phyloP scores from a whole-genome alignment of 2,888 invertebrate species.

The Bugula neritina region DNA sequence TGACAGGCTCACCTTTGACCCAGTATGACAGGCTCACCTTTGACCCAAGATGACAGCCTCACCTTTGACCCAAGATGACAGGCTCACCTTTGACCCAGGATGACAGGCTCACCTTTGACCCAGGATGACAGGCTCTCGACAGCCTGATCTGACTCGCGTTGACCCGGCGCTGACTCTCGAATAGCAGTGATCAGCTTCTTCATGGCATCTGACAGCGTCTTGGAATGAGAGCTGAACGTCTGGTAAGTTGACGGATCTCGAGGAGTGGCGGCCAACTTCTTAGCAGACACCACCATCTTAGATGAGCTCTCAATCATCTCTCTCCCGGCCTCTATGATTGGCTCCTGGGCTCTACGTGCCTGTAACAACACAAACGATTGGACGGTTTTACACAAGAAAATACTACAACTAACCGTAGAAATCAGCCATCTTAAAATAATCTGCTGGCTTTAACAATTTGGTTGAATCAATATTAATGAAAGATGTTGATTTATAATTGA shows the following conservation, averaged over 20 bases:
- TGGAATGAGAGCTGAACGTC: conserved; percentile 83
- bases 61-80: too few species aligned
- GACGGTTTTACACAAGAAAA: too few species aligned
- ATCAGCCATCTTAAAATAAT: too few species aligned
- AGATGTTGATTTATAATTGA: too few species aligned
- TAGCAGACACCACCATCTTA: conserved; percentile 83
- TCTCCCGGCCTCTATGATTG: conserved; percentile 75
- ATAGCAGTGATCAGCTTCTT: conserved; percentile 87
- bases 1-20: too few species aligned
- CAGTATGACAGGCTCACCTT: too few species aligned
- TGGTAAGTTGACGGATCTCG: conserved; percentile 92
- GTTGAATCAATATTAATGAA: too few species aligned
- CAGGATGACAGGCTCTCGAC: conserved; percentile 60
- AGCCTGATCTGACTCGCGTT: conserved; percentile 82
- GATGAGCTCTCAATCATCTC: conserved; percentile 77
- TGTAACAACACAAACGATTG: conserved; percentile 34
- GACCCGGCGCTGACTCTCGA: conserved; percentile 90
- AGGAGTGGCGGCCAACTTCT: conserved; percentile 78
- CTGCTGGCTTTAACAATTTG: too few species aligned
- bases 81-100: too few species aligned
- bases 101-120: not conserved
- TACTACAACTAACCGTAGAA: too few species aligned
- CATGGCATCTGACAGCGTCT: conserved; percentile 91
- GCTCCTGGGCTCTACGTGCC: conserved; percentile 76
- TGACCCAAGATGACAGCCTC: too few species aligned